phyloP scores from a whole-genome alignment of 2,888 invertebrate genomes.

The Xanthia icteritia region DNA sequence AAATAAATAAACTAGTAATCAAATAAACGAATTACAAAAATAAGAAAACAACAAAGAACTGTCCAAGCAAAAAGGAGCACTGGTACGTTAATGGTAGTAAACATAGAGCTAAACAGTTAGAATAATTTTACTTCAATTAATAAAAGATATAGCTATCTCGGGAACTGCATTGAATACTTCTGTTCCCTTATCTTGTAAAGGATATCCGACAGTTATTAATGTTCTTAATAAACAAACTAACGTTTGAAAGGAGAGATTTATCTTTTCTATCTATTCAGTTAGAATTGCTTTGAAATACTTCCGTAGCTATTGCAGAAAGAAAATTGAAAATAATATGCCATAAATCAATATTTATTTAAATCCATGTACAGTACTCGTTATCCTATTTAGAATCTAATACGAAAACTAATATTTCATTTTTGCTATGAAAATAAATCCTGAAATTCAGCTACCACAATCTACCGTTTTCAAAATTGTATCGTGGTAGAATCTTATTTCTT shows the following conservation, averaged over 20 bases:
- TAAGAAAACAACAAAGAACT: too few species aligned
- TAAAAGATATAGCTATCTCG: slow-evolving; percentile 23
- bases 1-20: too few species aligned
- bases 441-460: slow-evolving; percentile 4
- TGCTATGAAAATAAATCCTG: not conserved
- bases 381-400: not conserved
- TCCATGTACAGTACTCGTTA: not conserved
- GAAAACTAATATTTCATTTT: not conserved
- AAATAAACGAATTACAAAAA: too few species aligned
- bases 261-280: slow-evolving; percentile 5
- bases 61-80: too few species aligned
- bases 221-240: slow-evolving; percentile 34
- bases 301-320: not conserved
- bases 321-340: not conserved
- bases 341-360: not conserved
- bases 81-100: not conserved
- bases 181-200: slow-evolving; percentile 25
- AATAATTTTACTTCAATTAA: slow-evolving; percentile 27
- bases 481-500: slow-evolving; percentile 52
- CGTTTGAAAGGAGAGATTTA: slow-evolving; percentile 22
- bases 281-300: slow-evolving; percentile 5
- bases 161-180: slow-evolving; percentile 41
- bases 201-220: slow-evolving; percentile 42
- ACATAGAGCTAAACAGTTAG: not conserved
- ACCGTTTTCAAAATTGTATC: slow-evolving; percentile 38